Evolutionary conservation across 2,888 invertebrate species (phyloP).

Genomic region (Philereme vetulata): DNA sequence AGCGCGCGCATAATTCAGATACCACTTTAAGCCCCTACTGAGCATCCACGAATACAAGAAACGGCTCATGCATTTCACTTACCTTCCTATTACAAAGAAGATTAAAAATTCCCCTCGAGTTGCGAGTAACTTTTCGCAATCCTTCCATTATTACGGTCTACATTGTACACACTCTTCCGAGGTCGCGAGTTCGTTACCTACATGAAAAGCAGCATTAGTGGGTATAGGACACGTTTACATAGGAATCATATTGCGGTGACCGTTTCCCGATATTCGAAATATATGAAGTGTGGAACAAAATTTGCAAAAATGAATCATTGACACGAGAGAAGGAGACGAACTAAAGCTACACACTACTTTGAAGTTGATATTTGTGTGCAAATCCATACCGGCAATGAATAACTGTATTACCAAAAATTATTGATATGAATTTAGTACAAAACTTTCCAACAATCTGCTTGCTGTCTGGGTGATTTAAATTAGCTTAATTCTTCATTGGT

Average conservation of each 20-base stretch:
- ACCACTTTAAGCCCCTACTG: background rate
- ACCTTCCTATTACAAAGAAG: conserved; percentile 19
- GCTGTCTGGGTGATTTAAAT: no score
- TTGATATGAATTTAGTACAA: no score
- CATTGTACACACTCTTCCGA: conserved; percentile 35
- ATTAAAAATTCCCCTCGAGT: conserved; percentile 33
- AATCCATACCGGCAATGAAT: no score
- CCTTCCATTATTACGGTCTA: conserved; percentile 30
- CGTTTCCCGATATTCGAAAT: background rate
- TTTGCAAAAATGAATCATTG: background rate
- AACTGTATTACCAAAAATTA: no score
- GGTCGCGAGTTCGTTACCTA: conserved; percentile 51
- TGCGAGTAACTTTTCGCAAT: conserved; percentile 24
- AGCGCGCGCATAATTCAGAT: background rate
- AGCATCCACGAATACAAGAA: conserved; percentile 2
- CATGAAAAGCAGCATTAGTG: conserved; percentile 58
- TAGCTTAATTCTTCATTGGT: no score
- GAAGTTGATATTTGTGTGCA: no score
- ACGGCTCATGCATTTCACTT: conserved; percentile 11
- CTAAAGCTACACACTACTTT: background rate
- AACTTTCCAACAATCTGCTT: no score
- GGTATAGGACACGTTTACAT: conserved; percentile 1
- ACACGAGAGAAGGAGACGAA: background rate
- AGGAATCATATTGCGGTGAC: conserved; percentile 2
- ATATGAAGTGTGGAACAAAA: background rate